Conservation (phyloP, 2,113 vertebrate genomes). For the Ciconia maguari region DNA sequence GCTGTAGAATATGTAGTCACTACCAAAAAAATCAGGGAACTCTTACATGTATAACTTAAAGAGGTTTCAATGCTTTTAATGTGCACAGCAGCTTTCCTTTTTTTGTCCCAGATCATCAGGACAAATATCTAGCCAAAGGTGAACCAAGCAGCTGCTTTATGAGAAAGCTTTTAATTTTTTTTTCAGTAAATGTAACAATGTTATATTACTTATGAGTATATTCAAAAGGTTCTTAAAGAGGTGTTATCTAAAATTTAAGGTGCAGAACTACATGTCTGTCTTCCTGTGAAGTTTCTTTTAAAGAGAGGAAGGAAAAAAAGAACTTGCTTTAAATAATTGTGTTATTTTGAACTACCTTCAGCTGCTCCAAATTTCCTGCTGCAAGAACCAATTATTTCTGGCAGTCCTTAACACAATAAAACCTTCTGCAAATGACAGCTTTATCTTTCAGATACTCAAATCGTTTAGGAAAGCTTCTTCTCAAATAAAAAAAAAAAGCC, state of each 20-base stretch:
- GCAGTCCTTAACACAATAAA: neutral
- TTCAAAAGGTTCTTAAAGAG: neutral
- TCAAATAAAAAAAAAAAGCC: neutral
- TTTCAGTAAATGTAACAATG: neutral
- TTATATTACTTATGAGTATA: neutral
- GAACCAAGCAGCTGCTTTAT: neutral
- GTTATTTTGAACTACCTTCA: too few relatives aligned
- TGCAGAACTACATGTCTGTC: neutral
- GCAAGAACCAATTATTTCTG: neutral
- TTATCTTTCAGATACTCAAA: neutral
- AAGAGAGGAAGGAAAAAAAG: too few relatives aligned
- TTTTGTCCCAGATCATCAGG: neutral
- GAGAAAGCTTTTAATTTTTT: neutral
- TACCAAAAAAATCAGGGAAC: too few relatives aligned
- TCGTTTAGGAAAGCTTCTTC: neutral
- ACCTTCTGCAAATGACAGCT: neutral
- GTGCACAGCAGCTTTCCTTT: neutral
- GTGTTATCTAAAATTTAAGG: neutral
- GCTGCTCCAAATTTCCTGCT: too few relatives aligned
- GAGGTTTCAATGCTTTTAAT: too few relatives aligned
- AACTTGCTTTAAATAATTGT: too few relatives aligned
- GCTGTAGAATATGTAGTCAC: neutral
- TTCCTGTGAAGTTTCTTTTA: too few relatives aligned
- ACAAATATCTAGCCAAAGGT: neutral
- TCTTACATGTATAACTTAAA: neutral